A percentile compares a stretch with the other conserved stretches of the same genome.
Evolutionary conservation across 2,797 vertebrate genomes (phyloP).

Genomic region (Crax fasciolata): DNA sequence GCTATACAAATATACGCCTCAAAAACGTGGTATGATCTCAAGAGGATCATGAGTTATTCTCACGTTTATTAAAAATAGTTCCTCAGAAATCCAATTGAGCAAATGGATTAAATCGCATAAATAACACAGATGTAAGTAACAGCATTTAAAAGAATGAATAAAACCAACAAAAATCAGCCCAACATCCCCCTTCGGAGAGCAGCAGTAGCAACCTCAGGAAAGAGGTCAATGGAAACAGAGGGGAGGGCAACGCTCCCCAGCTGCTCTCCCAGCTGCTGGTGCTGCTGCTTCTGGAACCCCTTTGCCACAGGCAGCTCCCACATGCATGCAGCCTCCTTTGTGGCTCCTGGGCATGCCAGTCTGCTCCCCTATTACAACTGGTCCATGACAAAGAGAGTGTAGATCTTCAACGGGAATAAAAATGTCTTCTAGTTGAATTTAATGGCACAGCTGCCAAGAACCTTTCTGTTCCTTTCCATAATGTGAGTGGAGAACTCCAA

Average conservation of each 20-base stretch:
- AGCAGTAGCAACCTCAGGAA: not conserved
- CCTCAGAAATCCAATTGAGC: not conserved
- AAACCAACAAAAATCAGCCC: not conserved
- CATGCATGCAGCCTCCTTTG: fast-evolving
- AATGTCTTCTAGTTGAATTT: no score
- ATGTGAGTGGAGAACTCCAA: fast-evolving
- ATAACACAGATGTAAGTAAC: not conserved
- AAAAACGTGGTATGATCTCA: fast-evolving
- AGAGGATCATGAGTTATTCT: not conserved
- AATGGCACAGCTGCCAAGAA: not conserved
- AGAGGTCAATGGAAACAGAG: fast-evolving
- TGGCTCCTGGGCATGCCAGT: not conserved
- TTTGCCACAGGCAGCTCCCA: not conserved
- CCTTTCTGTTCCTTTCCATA: not conserved
- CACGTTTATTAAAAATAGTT: not conserved
- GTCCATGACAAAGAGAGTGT: not conserved
- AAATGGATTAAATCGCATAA: not conserved
- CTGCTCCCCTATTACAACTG: not conserved
- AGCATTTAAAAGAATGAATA: not conserved
- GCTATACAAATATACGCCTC: not conserved
- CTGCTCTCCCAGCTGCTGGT: not conserved
- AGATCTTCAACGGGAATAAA: not conserved
- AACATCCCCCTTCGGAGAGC: not conserved
- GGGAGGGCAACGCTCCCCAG: fast-evolving
- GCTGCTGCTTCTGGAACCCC: not conserved